Percentiles rank a stretch among this genome's conserved stretches.
phyloP scores from a whole-genome alignment of 2,888 invertebrate genomes.

The Trissonchulus latispiculum region DNA sequence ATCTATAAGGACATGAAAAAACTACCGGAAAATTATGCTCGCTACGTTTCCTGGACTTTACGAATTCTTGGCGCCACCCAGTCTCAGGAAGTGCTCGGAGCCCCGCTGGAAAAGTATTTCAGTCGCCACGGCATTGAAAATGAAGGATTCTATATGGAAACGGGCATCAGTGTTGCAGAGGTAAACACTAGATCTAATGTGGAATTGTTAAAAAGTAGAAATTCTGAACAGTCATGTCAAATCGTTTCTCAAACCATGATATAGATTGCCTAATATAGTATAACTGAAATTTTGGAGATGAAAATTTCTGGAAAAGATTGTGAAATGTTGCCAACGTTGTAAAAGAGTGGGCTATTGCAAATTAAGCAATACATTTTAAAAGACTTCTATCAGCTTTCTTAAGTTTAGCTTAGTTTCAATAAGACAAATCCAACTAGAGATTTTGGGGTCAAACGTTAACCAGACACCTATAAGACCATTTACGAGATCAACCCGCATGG shows the following conservation, averaged over 20 bases:
- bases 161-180: neutral
- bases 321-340: neutral
- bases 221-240: neutral
- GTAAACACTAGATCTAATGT: neutral
- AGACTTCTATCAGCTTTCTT: too few relatives aligned
- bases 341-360: too few relatives aligned
- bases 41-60: slow-evolving; percentile 45
- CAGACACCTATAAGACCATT: too few relatives aligned
- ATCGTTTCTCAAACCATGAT: too few relatives aligned
- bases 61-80: slow-evolving; percentile 22
- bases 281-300: too few relatives aligned
- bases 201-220: neutral
- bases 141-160: neutral
- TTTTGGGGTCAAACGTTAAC: too few relatives aligned
- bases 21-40: slow-evolving; percentile 65
- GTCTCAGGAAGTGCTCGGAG: slow-evolving; percentile 53
- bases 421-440: too few relatives aligned
- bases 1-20: slow-evolving; percentile 62
- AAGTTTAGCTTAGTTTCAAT: too few relatives aligned
- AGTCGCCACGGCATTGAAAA: neutral
- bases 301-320: too few relatives aligned
- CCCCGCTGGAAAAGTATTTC: slow-evolving; percentile 64
- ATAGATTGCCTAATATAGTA: too few relatives aligned
- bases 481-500: too few relatives aligned
- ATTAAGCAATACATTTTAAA: too few relatives aligned